Evolutionary conservation across 2,888 invertebrate genomes (phyloP).

Genomic region (Eupithecia abbreviata): DNA sequence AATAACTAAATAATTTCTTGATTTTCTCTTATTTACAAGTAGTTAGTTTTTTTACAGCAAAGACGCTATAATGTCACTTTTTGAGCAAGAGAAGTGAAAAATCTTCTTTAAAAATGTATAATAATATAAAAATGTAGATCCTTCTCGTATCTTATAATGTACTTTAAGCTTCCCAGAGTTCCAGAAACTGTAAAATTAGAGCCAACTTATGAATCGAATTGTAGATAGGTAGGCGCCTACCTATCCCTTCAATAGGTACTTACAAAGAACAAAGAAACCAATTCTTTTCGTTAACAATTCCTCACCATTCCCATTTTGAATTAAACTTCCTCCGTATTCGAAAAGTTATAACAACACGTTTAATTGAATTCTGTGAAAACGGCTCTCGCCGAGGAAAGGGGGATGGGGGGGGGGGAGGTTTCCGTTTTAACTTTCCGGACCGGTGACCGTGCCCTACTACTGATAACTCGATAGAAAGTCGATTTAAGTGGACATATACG

Average conservation of each 20-base stretch:
- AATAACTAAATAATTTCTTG: too few relatives aligned
- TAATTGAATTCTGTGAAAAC: conserved; percentile 64
- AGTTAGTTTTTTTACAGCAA: too few relatives aligned
- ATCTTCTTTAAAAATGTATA: too few relatives aligned
- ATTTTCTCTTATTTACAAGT: too few relatives aligned
- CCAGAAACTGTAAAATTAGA: not conserved
- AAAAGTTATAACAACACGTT: conserved; percentile 48
- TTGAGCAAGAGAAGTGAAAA: too few relatives aligned
- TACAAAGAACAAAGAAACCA: not conserved
- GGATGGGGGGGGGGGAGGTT: conserved; percentile 40
- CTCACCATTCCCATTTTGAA: conserved; percentile 28
- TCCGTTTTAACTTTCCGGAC: conserved; percentile 73
- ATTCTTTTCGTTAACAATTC: conserved; percentile 6
- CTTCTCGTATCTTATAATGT: not conserved
- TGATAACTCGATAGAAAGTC: conserved; percentile 15
- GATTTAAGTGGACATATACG: not conserved
- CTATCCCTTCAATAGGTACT: not conserved
- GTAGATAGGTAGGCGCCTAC: not conserved
- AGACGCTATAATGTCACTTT: too few relatives aligned
- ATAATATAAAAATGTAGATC: too few relatives aligned
- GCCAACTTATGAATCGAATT: not conserved
- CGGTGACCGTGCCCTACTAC: conserved; percentile 48
- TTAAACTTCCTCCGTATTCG: conserved; percentile 34
- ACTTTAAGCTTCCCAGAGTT: not conserved
- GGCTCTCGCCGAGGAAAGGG: conserved; percentile 45